Percentiles rank a stretch among this genome's conserved stretches.
These are phyloP conservation scores for Euplexia lucipara DNA, from an alignment of 2,888 invertebrate genomes.

Conservation along the genomic window DNA sequence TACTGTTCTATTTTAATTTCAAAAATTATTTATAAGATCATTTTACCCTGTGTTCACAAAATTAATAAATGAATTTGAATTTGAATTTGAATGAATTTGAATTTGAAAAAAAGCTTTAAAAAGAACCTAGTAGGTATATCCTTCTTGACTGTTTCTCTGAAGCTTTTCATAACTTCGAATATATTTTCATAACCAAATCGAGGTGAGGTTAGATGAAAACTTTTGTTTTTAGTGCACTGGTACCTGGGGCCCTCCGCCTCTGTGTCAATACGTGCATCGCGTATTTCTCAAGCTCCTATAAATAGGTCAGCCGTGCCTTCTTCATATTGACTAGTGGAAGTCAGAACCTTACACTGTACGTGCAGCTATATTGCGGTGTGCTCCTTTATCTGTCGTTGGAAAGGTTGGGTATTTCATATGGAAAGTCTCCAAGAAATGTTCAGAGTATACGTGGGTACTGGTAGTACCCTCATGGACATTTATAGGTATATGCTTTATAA, in stretches of 20 bases:
- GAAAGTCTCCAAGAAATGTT: neutral
- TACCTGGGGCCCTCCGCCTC: slow-evolving; percentile 21
- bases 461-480: no score
- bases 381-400: neutral
- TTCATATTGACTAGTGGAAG: slow-evolving; percentile 63
- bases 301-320: slow-evolving; percentile 63
- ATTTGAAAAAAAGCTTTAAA: no score
- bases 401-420: neutral
- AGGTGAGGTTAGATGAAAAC: slow-evolving; percentile 9
- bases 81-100: no score
- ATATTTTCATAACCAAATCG: neutral
- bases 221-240: slow-evolving; percentile 2
- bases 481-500: no score
- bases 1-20: no score
- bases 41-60: no score
- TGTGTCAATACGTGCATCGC: slow-evolving; percentile 58
- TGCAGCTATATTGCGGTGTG: slow-evolving; percentile 9
- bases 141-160: neutral
- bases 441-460: no score
- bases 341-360: slow-evolving; percentile 37
- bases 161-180: no score
- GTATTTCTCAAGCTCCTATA: slow-evolving; percentile 55
- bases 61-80: no score
- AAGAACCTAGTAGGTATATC: no score
- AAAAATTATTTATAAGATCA: no score